Evolutionary conservation across 2,888 invertebrate genomes (phyloP).

Genomic region (Lobophora halterata): DNA sequence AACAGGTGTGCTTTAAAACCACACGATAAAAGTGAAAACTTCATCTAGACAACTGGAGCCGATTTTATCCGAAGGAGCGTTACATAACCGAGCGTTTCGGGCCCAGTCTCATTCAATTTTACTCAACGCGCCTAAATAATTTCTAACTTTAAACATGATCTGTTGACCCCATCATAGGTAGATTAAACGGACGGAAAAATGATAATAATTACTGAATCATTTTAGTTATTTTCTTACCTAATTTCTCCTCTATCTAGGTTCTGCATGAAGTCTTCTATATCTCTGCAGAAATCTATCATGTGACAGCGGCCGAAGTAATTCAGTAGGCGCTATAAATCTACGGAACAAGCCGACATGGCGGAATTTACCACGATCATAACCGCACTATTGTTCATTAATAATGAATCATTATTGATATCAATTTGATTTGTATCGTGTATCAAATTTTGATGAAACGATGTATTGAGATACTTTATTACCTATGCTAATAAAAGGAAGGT

Average conservation of each 20-base stretch:
- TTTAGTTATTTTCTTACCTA: too few relatives aligned
- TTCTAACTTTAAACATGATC: background rate
- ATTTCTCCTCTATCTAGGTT: conserved; percentile 4
- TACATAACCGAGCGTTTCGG: too few relatives aligned
- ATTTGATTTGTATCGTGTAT: conserved; percentile 25
- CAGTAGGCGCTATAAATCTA: conserved; percentile 46
- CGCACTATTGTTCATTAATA: conserved; percentile 29
- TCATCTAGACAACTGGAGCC: too few relatives aligned
- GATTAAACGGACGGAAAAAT: too few relatives aligned
- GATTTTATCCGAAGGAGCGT: too few relatives aligned
- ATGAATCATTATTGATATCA: conserved; percentile 28
- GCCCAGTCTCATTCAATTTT: too few relatives aligned
- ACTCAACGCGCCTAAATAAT: too few relatives aligned
- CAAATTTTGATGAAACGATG: conserved; percentile 20
- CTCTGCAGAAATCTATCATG: conserved; percentile 37
- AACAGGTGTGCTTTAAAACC: too few relatives aligned
- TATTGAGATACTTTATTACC: conserved; percentile 6
- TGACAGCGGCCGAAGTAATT: conserved; percentile 41
- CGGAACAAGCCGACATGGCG: conserved; percentile 32
- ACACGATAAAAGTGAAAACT: too few relatives aligned
- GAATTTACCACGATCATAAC: conserved; percentile 35
- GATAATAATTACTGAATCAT: too few relatives aligned
- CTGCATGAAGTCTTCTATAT: conserved; percentile 2
- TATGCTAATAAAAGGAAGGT: too few relatives aligned
- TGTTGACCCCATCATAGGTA: too few relatives aligned